Conservation (phyloP, 2,888 invertebrate genomes). For the Pollenia amentaria region DNA sequence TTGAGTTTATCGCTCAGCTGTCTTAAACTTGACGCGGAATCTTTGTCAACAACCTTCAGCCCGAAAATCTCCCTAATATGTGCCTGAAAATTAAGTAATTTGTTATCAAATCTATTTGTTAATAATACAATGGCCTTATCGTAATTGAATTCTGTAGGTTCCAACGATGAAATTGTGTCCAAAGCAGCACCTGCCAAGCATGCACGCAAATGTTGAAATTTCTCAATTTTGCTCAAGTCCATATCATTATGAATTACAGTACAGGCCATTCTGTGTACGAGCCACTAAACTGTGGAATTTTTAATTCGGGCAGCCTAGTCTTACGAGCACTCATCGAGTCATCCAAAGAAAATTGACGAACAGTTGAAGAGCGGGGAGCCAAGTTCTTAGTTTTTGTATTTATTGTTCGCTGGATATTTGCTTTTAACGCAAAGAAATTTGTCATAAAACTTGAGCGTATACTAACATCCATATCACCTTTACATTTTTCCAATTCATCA, state of each 20-base stretch:
- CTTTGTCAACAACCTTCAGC: conserved; percentile 60
- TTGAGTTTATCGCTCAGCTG: conserved; percentile 69
- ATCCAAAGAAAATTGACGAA: conserved; percentile 44
- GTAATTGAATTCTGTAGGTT: conserved; percentile 70
- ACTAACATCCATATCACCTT: conserved; percentile 15
- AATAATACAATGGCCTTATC: conserved; percentile 71
- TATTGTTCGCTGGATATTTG: conserved; percentile 56
- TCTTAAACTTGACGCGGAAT: conserved; percentile 64
- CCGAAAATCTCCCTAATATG: conserved; percentile 72
- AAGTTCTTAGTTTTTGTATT: too few species aligned
- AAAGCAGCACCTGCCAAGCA: conserved; percentile 54
- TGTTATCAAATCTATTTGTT: conserved; percentile 73
- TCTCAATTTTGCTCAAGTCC: conserved; percentile 66
- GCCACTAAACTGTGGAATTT: conserved; percentile 67
- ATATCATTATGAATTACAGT: conserved; percentile 53
- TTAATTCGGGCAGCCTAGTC: conserved; percentile 68
- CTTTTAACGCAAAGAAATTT: conserved; percentile 62
- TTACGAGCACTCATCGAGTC: conserved; percentile 30
- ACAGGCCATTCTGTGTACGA: conserved; percentile 65
- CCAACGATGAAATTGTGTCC: conserved; percentile 66
- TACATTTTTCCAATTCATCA: conserved; percentile 29
- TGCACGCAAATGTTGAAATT: conserved; percentile 67
- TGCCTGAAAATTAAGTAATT: conserved; percentile 73
- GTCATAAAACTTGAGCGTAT: conserved; percentile 32
- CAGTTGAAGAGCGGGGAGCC: conserved; percentile 44